phyloP scores from a whole-genome alignment of 1,140 invertebrate species.

The Solen grandis region DNA sequence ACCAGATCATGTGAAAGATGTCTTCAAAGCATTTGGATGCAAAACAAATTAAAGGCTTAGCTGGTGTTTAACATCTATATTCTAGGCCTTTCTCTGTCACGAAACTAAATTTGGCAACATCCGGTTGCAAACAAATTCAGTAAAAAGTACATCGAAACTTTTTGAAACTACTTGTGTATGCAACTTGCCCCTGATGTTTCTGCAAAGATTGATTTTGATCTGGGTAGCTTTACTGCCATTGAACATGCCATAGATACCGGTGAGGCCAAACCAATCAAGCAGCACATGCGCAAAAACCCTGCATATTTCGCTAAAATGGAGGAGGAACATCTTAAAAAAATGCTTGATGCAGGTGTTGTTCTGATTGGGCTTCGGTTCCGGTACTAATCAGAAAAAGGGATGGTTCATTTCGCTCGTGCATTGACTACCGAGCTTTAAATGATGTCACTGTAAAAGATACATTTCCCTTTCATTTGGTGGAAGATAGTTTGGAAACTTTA shows the following conservation, averaged over 20 bases:
- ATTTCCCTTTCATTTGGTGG: neutral
- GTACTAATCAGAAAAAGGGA: constrained; percentile 12
- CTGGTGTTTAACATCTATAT: too few species aligned
- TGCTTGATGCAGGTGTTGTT: constrained; percentile 6
- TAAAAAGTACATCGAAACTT: too few species aligned
- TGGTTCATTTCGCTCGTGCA: neutral
- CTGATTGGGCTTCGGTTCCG: constrained; percentile 19
- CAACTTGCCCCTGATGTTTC: too few species aligned
- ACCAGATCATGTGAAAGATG: neutral
- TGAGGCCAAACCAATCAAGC: constrained; percentile 1
- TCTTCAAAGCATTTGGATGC: neutral
- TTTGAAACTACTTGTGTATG: too few species aligned
- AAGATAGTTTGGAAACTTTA: constrained; percentile 3
- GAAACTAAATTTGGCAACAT: too few species aligned
- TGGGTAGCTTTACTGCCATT: constrained; percentile 22
- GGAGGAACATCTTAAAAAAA: constrained; percentile 10
- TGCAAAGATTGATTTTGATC: constrained; percentile 17
- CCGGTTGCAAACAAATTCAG: neutral
- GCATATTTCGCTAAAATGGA: constrained; percentile 1
- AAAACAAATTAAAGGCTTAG: neutral
- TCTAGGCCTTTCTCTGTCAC: too few species aligned
- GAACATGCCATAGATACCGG: constrained; percentile 18
- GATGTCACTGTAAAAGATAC: neutral
- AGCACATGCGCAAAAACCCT: neutral
- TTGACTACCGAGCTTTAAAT: constrained; percentile 12